Conservation (phyloP, 2,888 invertebrate genomes). For the Aspidiotus rigidus region DNA sequence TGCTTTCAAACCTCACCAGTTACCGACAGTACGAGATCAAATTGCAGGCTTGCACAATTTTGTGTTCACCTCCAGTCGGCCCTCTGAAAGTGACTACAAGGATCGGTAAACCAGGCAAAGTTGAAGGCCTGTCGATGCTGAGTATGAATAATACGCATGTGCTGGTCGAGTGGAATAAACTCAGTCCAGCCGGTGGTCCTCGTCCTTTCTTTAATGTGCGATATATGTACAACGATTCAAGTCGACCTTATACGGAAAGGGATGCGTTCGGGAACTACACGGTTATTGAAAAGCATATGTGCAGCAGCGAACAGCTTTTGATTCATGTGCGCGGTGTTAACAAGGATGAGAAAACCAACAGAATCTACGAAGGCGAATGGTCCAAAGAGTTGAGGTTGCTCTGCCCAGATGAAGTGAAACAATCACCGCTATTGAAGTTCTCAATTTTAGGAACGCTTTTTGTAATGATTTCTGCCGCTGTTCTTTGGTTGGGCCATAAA, state of each 20-base stretch:
- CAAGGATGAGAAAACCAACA: neutral
- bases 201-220: conserved; percentile 51
- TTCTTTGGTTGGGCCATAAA: neutral
- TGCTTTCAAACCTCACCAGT: conserved; percentile 47
- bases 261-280: neutral
- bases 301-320: neutral
- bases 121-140: conserved; percentile 43
- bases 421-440: conserved; percentile 1
- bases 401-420: neutral
- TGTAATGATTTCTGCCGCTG: neutral
- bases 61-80: conserved; percentile 53
- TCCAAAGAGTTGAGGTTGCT: neutral
- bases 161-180: conserved; percentile 48
- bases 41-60: conserved; percentile 61
- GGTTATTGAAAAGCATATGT: neutral
- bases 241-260: neutral
- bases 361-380: conserved; percentile 4
- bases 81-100: conserved; percentile 50
- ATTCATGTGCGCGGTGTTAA: conserved; percentile 19
- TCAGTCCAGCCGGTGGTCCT: conserved; percentile 48
- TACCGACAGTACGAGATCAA: conserved; percentile 60
- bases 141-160: conserved; percentile 47
- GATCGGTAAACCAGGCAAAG: conserved; percentile 47
- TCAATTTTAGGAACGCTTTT: neutral
- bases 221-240: conserved; percentile 17